Base-by-base conservation (phyloP, 2,888 invertebrate genomes). In the Abscondita cerata region DNA sequence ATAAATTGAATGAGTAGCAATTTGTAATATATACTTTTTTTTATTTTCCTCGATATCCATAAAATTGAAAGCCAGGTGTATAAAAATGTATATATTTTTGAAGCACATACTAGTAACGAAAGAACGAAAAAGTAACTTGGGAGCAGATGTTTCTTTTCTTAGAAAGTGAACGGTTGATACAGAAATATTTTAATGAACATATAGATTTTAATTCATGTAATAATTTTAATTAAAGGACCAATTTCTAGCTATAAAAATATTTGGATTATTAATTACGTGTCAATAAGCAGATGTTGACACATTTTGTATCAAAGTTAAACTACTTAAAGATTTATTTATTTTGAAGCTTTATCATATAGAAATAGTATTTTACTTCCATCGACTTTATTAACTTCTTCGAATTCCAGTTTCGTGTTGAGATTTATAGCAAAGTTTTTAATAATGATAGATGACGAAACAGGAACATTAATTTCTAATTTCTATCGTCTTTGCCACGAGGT, bases 1-100 rank as follows among this genome's bases (percentile, higher is more conserved):
- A 59, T 40, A 34, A 59, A 47, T 59, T 48, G 46, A 52, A 59
- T 47, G 50, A 41, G 18, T 50, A 57, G 57, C 41, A 25, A 59
- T 59, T 52, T 59, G 59, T 59, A 59, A 59, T 46, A 47, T 16
- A 52, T 59, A 59, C 47, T 59, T 53, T 59, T 58, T 46, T 36
- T 34, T 52, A 18, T 36, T 46, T 44, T 59, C 16, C 25, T 12
- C 11, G 9, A 44, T 40, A 25, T 47, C 38, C 47, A 40, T 47
- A 52, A 59, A 56, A 56, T 56, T 18, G 25, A 31, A 13, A 47
- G 40, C 52, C 59, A 59, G 59, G 59, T 59, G 59, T 59, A 52
- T 52, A 13, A 31, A 52, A 20, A 34, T 25, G 31, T 44, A 36
- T 9, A 13, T 13, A 40, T 3, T 44, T 41, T 11, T 47, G 31